phyloP scores from a whole-genome alignment of 2,888 invertebrate species.

The Crepidodera aurea region DNA sequence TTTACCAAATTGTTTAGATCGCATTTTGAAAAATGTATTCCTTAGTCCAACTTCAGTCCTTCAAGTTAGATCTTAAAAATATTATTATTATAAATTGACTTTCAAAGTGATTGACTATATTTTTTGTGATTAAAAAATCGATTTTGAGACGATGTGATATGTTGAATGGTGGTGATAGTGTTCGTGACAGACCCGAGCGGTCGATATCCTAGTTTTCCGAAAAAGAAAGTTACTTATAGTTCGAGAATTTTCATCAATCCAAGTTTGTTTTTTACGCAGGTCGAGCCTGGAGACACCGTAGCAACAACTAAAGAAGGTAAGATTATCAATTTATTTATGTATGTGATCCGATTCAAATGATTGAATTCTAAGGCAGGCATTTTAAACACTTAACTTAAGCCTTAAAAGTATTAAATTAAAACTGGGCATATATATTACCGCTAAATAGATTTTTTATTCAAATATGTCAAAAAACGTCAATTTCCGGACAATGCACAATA shows the following conservation, averaged over 20 bases:
- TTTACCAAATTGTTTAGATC: no score
- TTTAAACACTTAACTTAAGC: no score
- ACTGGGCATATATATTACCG: no score
- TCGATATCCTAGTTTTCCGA: conserved; percentile 56
- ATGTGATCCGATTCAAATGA: background rate
- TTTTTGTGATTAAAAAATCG: conserved; percentile 24
- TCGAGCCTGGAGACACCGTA: conserved; percentile 77
- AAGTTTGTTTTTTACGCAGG: conserved; percentile 57
- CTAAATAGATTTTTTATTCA: no score
- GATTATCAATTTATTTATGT: conserved; percentile 23
- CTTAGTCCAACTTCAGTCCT: no score
- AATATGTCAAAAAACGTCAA: no score
- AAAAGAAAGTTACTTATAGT: conserved; percentile 57
- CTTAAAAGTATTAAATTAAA: no score
- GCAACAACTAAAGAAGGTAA: conserved; percentile 90
- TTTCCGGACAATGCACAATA: no score
- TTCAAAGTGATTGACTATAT: background rate
- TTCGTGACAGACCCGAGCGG: conserved; percentile 68
- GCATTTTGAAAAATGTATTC: no score
- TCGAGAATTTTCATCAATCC: conserved; percentile 59
- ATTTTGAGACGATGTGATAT: conserved; percentile 45
- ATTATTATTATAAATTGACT: no score
- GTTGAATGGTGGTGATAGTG: conserved; percentile 75
- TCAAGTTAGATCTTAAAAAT: no score
- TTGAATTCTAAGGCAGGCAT: no score